A percentile compares a stretch with the other conserved stretches of the same genome.
phyloP scores from a whole-genome alignment of 2,888 invertebrate genomes.

The Ochropacha duplaris region DNA sequence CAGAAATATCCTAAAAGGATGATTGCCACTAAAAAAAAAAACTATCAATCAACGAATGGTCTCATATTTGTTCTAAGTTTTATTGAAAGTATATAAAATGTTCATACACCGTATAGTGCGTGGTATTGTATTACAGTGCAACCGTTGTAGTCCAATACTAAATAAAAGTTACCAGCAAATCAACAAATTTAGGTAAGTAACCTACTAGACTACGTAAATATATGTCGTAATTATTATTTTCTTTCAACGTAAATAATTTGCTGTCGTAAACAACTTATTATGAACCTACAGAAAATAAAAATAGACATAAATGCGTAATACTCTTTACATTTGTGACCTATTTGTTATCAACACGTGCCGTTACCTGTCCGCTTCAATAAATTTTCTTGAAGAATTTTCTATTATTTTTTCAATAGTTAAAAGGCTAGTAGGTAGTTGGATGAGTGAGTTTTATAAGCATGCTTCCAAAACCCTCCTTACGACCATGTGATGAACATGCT shows the following conservation, averaged over 20 bases:
- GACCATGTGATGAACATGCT: no score
- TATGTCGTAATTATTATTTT: conserved; percentile 7
- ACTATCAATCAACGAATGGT: no score
- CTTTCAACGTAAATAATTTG: conserved; percentile 25
- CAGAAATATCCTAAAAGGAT: no score
- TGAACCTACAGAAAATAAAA: conserved; percentile 20
- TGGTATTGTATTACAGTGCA: conserved; percentile 40
- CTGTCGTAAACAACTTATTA: conserved; percentile 27
- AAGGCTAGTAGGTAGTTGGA: no score
- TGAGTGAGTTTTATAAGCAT: no score
- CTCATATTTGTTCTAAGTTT: neutral
- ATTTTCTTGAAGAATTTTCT: no score
- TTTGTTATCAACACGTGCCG: no score
- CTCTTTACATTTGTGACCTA: no score
- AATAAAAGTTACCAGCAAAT: conserved; percentile 37
- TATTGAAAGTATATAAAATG: conserved; percentile 38
- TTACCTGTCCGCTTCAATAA: no score
- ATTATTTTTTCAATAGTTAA: no score
- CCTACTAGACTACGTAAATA: neutral
- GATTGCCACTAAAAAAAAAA: no score
- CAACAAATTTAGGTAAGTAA: conserved; percentile 42
- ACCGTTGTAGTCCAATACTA: conserved; percentile 37
- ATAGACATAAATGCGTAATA: neutral
- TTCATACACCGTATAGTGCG: conserved; percentile 45
- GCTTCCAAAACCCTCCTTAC: no score